A percentile compares a stretch with the other conserved stretches of the same genome.
These are phyloP conservation scores for Calonectris borealis DNA, from an alignment of 2,113 vertebrate species.

Conservation along the genomic window DNA sequence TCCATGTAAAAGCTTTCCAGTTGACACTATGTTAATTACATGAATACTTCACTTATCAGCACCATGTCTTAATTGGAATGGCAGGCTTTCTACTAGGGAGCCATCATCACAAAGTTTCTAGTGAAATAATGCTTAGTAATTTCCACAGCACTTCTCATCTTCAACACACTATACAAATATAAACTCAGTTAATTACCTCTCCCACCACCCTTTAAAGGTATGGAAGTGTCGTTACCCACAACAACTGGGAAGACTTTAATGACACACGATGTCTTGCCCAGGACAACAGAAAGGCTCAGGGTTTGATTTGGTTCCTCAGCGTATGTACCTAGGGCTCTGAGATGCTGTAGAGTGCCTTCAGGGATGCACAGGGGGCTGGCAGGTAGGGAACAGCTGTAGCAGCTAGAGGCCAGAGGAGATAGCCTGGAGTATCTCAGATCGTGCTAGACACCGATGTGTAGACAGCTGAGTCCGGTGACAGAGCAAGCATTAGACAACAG, in stretches of 20 bases:
- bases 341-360: not conserved
- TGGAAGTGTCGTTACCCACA: not conserved
- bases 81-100: not conserved
- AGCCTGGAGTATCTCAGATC: not conserved
- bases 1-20: not conserved
- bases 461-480: not conserved
- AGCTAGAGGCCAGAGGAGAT: not conserved
- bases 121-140: not conserved
- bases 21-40: not conserved
- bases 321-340: not conserved
- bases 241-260: not conserved
- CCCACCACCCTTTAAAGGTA: not conserved
- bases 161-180: not conserved
- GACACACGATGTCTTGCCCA: fast-evolving
- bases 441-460: not conserved
- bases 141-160: not conserved
- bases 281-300: not conserved
- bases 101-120: not conserved
- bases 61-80: not conserved
- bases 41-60: fast-evolving
- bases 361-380: not conserved
- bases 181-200: not conserved
- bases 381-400: not conserved
- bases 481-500: not conserved
- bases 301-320: not conserved